Base-by-base conservation (phyloP, 1,140 invertebrate genomes). In the Achatina immaculata region DNA sequence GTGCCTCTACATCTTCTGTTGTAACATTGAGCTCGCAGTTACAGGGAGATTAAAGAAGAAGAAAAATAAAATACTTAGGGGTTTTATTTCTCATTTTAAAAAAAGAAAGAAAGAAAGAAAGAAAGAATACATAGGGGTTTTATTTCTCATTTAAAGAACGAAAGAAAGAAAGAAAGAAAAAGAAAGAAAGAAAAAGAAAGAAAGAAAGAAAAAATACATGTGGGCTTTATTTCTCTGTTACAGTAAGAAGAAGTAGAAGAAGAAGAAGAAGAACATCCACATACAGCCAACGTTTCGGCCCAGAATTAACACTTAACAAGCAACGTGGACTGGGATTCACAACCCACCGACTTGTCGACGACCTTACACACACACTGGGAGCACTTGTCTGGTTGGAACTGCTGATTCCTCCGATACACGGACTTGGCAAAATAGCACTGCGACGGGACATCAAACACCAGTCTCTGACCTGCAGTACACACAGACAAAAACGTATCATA, bases 361-460 rank as follows among this genome's bases (percentile, higher is more conserved):
- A 91, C 91, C 79, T 88, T 81, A 86, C 96, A 98, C 0, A 93
- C 94, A 90, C 97, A 98, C 42, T 94, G 93, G 0, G 96, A 97
- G 89, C 96, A 97, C 4, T 94, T 93, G 87, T 97, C 96, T 24
- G 94, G 92, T 40, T 92, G 91, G 84, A 95, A 95, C 4, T 83
- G 82, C 24, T 92, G 88, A 92, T 24, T 91, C 90, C 88, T 82
- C 66, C 85, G 85, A 79, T 94, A 94, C 45, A 95, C 92, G 45
- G 93, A 92, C 7, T 97, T 97, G 87, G 96, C 98, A 0, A 98
- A 92, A 43, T 97, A 97, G 88, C 97, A 98, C 6, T 96, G 83
- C 38, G 82, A 80, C 1, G 86, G 86, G 21, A 88, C 79, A 66
- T 88, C 88, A 45, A 86, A 89, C 36, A 89, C 87, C 45, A 80